These are phyloP conservation scores for Gasteruption jaculator DNA, from an alignment of 2,888 invertebrate species.

Conservation along the genomic window DNA sequence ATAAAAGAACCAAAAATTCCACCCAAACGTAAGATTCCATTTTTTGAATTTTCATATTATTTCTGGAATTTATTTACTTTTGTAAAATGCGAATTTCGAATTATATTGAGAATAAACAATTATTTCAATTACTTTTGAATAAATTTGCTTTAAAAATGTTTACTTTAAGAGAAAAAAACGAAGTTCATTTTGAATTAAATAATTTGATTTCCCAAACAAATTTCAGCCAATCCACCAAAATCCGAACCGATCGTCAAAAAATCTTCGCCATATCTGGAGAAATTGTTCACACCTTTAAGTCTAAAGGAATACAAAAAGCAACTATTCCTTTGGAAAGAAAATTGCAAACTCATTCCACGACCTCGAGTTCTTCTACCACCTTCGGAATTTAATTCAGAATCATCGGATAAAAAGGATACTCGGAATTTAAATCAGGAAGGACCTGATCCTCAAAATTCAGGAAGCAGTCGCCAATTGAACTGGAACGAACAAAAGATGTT, in stretches of 20 bases:
- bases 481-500: too few species aligned
- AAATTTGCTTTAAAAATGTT: too few species aligned
- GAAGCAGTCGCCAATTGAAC: too few species aligned
- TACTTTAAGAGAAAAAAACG: too few species aligned
- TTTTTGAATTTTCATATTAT: neutral
- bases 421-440: too few species aligned
- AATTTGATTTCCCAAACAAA: too few species aligned
- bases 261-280: slow-evolving; percentile 34
- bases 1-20: slow-evolving; percentile 26
- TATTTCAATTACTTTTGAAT: slow-evolving; percentile 3
- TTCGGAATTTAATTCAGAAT: slow-evolving; percentile 8
- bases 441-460: too few species aligned
- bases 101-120: neutral
- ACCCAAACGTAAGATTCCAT: slow-evolving; percentile 38
- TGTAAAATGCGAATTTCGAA: neutral
- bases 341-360: slow-evolving; percentile 23
- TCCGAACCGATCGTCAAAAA: slow-evolving; percentile 14
- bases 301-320: slow-evolving; percentile 28
- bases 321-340: slow-evolving; percentile 31
- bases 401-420: slow-evolving; percentile 3
- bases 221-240: slow-evolving; percentile 30
- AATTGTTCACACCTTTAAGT: slow-evolving; percentile 24
- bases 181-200: too few species aligned
- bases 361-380: slow-evolving; percentile 34
- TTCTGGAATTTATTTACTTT: neutral